Evolutionary conservation across 2,888 invertebrate genomes (phyloP), one percentile per base, ranked within the genome.

Genomic region (Zonitis immaculata): DNA sequence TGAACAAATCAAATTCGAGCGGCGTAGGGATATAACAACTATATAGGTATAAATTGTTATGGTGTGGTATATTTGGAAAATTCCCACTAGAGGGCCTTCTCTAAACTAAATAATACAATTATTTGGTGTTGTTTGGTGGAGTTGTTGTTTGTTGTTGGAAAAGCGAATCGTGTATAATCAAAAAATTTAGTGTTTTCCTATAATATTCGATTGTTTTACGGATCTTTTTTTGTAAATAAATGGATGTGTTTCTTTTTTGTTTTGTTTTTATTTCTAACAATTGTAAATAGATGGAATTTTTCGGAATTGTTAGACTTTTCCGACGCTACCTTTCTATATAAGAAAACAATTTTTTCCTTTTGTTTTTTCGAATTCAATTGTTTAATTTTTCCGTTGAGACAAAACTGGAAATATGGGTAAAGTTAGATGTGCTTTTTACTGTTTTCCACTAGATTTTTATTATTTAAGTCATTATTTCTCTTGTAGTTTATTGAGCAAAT

Each of bases 71-170:
- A n/a, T n/a, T n/a, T 49, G 58, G 58, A 63, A 66, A 66, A 60
- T 47, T 61, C n/a, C 66, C 72, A 65, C 71, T 64, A 73, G 72
- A 67, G 70, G 72, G 71, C 69, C 64, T 39, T 20, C 39, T 8
- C 9, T n/a, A n/a, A 63, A 62, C 60, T 65, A 63, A 63, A 35
- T 16, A 16, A 8, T 35, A 11, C 11, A 18, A 6, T 26, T 22
- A 22, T 43, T 26, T n/a, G n/a, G 27, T 26, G 25, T 12, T 26
- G 44, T 26, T 26, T 12, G 27, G n/a, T n/a, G n/a, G n/a, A n/a
- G n/a, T n/a, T n/a, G n/a, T n/a, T n/a, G n/a, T n/a, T n/a, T 44
- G 25, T 9, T 27, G 25, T 22, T 11, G 44, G 44, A 14, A 28
- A 44, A 44, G 27, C 22, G 5, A 12, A 4, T 22, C 9, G 25